Evolutionary conservation across 1,140 invertebrate species (phyloP), one percentile per base, ranked within the genome.

Genomic region (Nephila pilipes): DNA sequence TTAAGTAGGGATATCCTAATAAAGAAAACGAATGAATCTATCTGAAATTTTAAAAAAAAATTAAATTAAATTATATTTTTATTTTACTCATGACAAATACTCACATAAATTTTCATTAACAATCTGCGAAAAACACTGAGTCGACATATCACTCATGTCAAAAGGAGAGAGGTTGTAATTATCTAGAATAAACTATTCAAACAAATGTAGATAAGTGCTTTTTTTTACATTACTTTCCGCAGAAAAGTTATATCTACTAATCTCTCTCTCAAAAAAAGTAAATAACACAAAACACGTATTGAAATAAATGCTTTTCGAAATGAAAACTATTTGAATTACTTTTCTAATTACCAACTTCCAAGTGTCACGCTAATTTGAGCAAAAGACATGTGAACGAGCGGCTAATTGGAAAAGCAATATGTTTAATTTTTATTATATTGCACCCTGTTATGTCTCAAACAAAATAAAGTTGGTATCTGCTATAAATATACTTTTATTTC

Each of bases 371-470:
- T 29, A 69, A 32, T 5, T 69, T 14, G 25, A 29, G 14, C 25
- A 69, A 69, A 69, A 69, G 65, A 29, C 25, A 4, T 29, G 29
- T 69, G 25, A 69, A 69, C 29, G 29, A 16, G 16, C 18, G 14
- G 65, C 10, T 69, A 69, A 69, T 69, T 69, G 65, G 29, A 69
- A 69, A 69, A 69, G 65, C 65, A 69, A 69, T 69, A 69, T 69
- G 65, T 18, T n/a, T 65, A 22, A 65, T 25, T 69, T 69, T 16
- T n/a, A 63, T 63, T 63, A 63, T 10, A 63, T 63, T n/a, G 10
- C 65, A 16, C n/a, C 29, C 65, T 69, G 65, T 18, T 69, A 29
- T 32, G 65, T 69, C 12, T 69, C 65, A 29, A 69, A 32, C 32
- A 25, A 29, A 69, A 69, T 69, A 69, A 69, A 29, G 14, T 69